Base-by-base conservation (phyloP, 2,797 vertebrate genomes). In the Poecilia wingei region DNA sequence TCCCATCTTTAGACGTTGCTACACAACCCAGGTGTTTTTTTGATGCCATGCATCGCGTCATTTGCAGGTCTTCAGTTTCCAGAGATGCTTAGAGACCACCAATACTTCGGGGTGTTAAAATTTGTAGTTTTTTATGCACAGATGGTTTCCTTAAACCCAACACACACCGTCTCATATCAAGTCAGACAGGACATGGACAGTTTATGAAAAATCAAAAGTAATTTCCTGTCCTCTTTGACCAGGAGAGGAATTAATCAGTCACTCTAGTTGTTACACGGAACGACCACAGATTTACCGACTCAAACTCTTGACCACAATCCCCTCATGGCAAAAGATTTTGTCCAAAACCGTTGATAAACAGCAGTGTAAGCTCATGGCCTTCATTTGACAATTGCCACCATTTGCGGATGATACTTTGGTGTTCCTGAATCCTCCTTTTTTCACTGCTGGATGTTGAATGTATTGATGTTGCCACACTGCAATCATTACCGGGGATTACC, bases 391-490 rank as follows among this genome's bases (percentile, higher is more conserved):
- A 16, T 20, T 41, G 22, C 36, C 61, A 66, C 39, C 66, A 43
- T 69, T 43, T 43, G 68, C 25, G 2, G 68, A 45, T 45, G 25
- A 45, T 46, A 70, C 8, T 66, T 79, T 25, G 76, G 10, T 20
- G 18, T 46, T 36, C 76, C 64, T 1, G 25, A 57, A 53, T 59
- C 31, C 47, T 79, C 66, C 49, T 78, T 73, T 36, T 79, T 76
- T 36, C 46, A 70, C 68, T 73, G 66, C 78, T 64, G 76, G 75
- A 70, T 64, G 51, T 33, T 70, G 80, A 86, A 79, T 84, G 87
- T 83, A 83, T 33, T 18, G n/a, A 76, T 71, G 64, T 47, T 25
- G 51, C n/a, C 47, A 78, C 73, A 41, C 41, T 72, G 43, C n/a
- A 55, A 25, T 51, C 43, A 31, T 57, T 20, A n/a, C 0, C 31